A percentile compares a stretch with the other conserved stretches of the same genome.
Conservation (phyloP, 2,113 vertebrate genomes). For the Accipiter cooperii region DNA sequence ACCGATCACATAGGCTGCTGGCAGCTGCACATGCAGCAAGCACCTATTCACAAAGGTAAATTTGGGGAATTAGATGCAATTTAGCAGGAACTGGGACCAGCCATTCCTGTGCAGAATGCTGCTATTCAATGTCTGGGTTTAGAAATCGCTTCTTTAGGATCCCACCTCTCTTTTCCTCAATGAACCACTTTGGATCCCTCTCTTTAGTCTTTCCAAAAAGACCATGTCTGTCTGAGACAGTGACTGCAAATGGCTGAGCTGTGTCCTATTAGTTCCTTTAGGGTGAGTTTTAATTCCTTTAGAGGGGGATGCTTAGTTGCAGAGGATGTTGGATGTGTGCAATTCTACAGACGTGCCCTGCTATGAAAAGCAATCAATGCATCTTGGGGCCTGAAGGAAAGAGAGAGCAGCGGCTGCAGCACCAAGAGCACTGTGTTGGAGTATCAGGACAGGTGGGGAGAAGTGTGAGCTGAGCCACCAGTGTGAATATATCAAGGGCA, state of each 20-base stretch:
- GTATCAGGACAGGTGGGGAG: not conserved
- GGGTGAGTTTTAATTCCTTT: not conserved
- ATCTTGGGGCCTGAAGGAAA: no score
- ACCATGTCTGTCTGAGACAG: not conserved
- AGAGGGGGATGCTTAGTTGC: no score
- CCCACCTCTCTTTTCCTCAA: no score
- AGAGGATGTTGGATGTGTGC: not conserved
- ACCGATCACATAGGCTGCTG: not conserved
- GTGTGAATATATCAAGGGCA: not conserved
- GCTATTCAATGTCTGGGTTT: not conserved
- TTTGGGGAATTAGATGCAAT: not conserved
- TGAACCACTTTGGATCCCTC: not conserved
- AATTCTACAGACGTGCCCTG: fast-evolving
- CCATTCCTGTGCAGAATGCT: not conserved
- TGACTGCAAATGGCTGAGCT: not conserved
- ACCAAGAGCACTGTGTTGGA: not conserved
- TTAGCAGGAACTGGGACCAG: not conserved
- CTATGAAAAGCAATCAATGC: not conserved
- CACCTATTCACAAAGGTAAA: fast-evolving
- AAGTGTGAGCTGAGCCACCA: not conserved
- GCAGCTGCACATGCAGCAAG: not conserved
- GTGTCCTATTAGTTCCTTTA: not conserved
- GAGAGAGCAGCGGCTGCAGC: not conserved
- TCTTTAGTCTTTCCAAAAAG: not conserved
- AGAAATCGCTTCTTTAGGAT: not conserved